Conservation (phyloP, 2,797 vertebrate genomes). For the Arctocebus calabarensis region DNA sequence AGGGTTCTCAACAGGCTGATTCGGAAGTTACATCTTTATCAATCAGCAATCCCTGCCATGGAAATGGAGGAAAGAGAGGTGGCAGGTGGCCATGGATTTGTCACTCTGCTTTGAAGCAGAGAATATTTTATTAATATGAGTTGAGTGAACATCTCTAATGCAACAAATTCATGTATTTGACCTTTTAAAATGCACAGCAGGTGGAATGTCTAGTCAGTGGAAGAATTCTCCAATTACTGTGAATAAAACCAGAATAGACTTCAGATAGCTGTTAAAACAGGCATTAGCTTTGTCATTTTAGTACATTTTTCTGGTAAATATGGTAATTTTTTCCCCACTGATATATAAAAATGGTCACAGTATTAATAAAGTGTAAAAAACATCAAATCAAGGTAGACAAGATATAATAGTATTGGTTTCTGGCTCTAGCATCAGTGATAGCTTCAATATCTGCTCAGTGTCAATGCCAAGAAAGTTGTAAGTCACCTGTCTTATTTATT, state of each 20-base stretch:
- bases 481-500: background rate
- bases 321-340: background rate
- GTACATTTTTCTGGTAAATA: constrained; percentile 12
- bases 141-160: constrained; percentile 34
- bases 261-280: constrained; percentile 22
- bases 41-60: background rate
- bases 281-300: constrained; percentile 15
- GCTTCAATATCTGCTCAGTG: background rate
- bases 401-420: background rate
- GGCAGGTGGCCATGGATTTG: background rate
- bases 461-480: background rate
- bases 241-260: constrained; percentile 5
- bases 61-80: background rate
- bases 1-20: background rate
- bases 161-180: constrained; percentile 57
- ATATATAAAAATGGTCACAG: background rate
- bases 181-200: constrained; percentile 61
- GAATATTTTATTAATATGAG: background rate
- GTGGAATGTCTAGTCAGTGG: constrained; percentile 25
- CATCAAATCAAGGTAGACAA: background rate
- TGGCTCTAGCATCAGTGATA: background rate
- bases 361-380: background rate
- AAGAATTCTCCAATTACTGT: constrained; percentile 44
- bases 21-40: background rate
- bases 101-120: constrained; percentile 17